Percentiles rank a stretch among this genome's conserved stretches.
Evolutionary conservation across 2,797 vertebrate genomes (phyloP).

Genomic region (Hyperoplus immaculatus): DNA sequence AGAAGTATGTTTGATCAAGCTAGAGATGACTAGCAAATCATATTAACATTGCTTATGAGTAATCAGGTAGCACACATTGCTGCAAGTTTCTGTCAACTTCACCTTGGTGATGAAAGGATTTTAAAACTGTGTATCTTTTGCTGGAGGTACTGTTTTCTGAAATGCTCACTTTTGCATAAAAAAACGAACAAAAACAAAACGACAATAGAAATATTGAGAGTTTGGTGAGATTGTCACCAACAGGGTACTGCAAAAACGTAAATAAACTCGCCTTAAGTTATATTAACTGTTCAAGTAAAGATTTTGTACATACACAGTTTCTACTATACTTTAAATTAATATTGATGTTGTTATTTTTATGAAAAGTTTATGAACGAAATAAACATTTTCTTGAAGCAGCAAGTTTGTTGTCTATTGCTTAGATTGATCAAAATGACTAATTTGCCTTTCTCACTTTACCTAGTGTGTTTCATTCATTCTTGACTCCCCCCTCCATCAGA

Average conservation of each 20-base stretch:
- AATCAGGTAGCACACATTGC: constrained; percentile 90
- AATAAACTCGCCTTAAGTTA: constrained; percentile 90
- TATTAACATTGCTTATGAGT: constrained; percentile 85
- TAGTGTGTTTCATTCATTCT: constrained; percentile 24
- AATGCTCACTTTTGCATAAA: constrained; percentile 73
- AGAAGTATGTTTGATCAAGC: constrained; percentile 78
- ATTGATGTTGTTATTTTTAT: constrained; percentile 93
- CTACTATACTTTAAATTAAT: constrained; percentile 89
- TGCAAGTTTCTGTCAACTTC: constrained; percentile 84
- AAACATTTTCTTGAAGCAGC: constrained; percentile 84
- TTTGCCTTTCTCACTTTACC: constrained; percentile 9
- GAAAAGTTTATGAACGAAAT: constrained; percentile 90
- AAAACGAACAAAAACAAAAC: neutral
- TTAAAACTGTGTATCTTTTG: constrained; percentile 63
- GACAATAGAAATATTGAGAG: constrained; percentile 51
- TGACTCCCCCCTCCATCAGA: constrained; percentile 8
- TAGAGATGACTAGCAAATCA: constrained; percentile 79
- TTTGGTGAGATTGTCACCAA: constrained; percentile 82
- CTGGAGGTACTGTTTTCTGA: constrained; percentile 70
- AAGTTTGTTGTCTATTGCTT: constrained; percentile 63
- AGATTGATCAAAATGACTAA: constrained; percentile 26
- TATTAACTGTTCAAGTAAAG: constrained; percentile 88
- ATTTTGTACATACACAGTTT: constrained; percentile 88
- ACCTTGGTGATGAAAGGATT: constrained; percentile 69
- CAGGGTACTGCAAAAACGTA: constrained; percentile 79